Base-by-base conservation (phyloP, 2,888 invertebrate genomes). In the Trissolcus japonicus region DNA sequence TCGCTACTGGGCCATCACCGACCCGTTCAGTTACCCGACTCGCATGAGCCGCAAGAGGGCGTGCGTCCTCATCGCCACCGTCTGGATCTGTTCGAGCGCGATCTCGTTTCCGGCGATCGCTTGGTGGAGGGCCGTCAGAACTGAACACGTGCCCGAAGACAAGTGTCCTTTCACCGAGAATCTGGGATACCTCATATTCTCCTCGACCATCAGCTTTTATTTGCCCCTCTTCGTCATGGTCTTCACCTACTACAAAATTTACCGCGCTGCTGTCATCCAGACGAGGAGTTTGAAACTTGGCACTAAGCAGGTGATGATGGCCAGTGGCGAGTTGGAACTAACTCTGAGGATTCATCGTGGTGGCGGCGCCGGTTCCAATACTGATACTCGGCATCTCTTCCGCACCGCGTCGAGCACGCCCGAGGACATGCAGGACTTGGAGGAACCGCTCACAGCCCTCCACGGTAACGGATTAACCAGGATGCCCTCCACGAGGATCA, bases 61-160 rank as follows among this genome's bases (percentile, higher is more conserved):
- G 0, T 94, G 94, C 3, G 92, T 95, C 25, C 92, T 98, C 7
- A 98, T 99, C 78, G 95, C 95, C 0, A 94, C 95, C 6, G 98
- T 99, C 6, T 99, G 99, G 99, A 92, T 98, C 43, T 97, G 98
- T 88, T 98, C 98, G 13, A 95, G 97, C 72, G 94, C 96, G 19
- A 98, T 99, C 87, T 98, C 98, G 3, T 99, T 99, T 89, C 99
- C 99, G 2, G 99, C 99, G 1, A 99, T 99, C 76, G 94, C 95
- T 4, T 97, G 96, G 96, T 97, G 96, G 96, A 92, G 96, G n/a
- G 95, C 95, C 0, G 97, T 95, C 0, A 91, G 96, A 41, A 92
- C 92, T 59, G 95, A 94, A 82, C 93, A 94, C 85, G 94, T 96
- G 82, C 95, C 95, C 7, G 93, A 93, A 82, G 94, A 93, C 86